Base-by-base conservation (phyloP, 2,888 invertebrate species). In the Acrobasis repandana region DNA sequence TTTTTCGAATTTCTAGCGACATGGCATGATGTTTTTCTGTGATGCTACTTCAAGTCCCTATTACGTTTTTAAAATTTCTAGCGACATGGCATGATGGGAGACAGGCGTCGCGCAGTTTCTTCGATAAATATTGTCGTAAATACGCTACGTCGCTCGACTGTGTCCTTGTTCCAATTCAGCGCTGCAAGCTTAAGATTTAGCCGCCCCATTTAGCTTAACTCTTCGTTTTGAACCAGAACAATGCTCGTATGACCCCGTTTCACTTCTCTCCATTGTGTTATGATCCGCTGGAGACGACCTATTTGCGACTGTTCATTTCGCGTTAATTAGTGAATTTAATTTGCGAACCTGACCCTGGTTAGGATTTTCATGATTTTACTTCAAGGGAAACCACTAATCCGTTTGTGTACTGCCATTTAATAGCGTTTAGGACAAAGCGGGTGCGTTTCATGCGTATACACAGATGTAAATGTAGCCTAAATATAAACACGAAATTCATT, bases 401-500 rank as follows among this genome's bases (percentile, higher is more conserved):
- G 43, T n/a, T 43, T 43, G n/a, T 43, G 43, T 10, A 38, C 43
- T 9, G n/a, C 8, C 33, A 33, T 2, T 52, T 9, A 15, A 15
- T 52, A 8, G 15, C 15, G 34, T 33, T 52, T 52, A 9, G n/a
- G 52, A 2, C 18, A n/a, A n/a, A 38, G 36, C 9, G 15, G 43
- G 67, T 76, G 76, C 77, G 75, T 79, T 76, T 73, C 71, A 70
- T 78, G 78, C 77, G 79, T 79, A 76, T 70, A 68, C 73, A 65
- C 74, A 71, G 73, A 80, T 82, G 75, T 73, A 76, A 72, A 80
- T 82, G 75, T 73, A 76, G 72, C 79, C 89, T 89, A 89, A 89
- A 86, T 90, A 87, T 90, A 90, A 86, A 85, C 79, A 74, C 75
- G 75, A 75, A 76, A 76, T 82, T 79, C 77, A 78, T 82, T 80